Percentiles rank a stretch among this genome's conserved stretches.
These are phyloP conservation scores for Muscidifurax raptorellus DNA, from an alignment of 1,140 invertebrate species.

Conservation along the genomic window DNA sequence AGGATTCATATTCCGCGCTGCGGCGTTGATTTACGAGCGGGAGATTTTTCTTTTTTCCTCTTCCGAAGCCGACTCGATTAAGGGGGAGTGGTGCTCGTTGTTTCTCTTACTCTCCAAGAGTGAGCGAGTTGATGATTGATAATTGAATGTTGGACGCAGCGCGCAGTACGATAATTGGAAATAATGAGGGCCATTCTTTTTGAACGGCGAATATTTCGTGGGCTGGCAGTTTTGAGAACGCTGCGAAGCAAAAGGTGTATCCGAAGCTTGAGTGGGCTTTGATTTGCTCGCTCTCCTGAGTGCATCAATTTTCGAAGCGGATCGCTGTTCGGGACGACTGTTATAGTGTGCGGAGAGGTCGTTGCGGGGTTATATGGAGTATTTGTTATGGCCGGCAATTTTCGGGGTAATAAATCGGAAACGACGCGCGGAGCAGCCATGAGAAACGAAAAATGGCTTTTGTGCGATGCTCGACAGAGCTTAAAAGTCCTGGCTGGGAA, in stretches of 20 bases:
- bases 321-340: not conserved
- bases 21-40: not conserved
- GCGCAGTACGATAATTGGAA: conserved; percentile 29
- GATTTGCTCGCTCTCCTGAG: not conserved
- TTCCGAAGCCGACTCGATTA: not conserved
- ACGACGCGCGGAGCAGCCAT: not conserved
- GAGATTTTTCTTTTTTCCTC: not conserved
- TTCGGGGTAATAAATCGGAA: not conserved
- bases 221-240: not conserved
- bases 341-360: not conserved
- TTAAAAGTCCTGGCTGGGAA: too few relatives aligned
- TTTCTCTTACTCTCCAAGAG: conserved; percentile 30
- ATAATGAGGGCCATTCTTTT: conserved; percentile 37
- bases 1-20: not conserved
- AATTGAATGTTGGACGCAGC: conserved; percentile 27
- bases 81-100: conserved; percentile 36
- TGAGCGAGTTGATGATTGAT: conserved; percentile 24
- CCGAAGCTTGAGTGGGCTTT: not conserved
- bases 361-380: not conserved
- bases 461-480: too few relatives aligned
- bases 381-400: not conserved
- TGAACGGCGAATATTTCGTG: not conserved
- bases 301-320: conserved; percentile 14
- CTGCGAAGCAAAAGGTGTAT: not conserved
- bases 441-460: too few relatives aligned